These are phyloP conservation scores for Poeciliopsis gracilis DNA, from an alignment of 2,797 vertebrate genomes.

Conservation along the genomic window DNA sequence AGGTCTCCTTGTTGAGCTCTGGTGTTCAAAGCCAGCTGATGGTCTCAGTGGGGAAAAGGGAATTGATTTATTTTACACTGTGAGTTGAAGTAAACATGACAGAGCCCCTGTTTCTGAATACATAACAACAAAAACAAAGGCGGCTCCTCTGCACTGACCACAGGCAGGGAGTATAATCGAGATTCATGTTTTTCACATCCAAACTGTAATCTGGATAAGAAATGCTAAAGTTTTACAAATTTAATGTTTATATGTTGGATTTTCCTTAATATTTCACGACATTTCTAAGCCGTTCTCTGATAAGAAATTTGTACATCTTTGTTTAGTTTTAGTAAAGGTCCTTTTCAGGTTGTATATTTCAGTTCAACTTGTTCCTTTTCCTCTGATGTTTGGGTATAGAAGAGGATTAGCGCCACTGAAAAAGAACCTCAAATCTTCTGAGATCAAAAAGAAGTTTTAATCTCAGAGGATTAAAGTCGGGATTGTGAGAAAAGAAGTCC, in stretches of 20 bases:
- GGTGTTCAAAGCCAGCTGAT: constrained; percentile 30
- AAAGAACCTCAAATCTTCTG: too few relatives aligned
- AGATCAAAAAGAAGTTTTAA: too few relatives aligned
- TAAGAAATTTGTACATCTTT: neutral
- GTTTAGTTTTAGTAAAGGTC: neutral
- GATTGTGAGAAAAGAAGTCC: too few relatives aligned
- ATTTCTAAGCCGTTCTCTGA: neutral
- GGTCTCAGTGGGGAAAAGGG: constrained; percentile 28
- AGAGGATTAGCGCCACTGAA: too few relatives aligned
- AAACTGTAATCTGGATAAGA: neutral
- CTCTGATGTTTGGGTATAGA: neutral
- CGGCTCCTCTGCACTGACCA: constrained; percentile 1
- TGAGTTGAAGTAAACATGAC: constrained; percentile 55
- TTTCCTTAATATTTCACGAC: too few relatives aligned
- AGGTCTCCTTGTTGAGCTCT: constrained; percentile 27
- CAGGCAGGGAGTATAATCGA: neutral
- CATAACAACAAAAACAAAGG: constrained; percentile 12
- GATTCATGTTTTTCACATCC: neutral
- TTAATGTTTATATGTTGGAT: neutral
- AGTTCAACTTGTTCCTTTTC: neutral
- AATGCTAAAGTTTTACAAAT: neutral
- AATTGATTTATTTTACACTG: constrained; percentile 41
- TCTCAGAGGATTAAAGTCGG: too few relatives aligned
- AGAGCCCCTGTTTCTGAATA: constrained; percentile 13
- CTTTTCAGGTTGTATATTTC: neutral